Evolutionary conservation across 2,113 vertebrate species (phyloP).

Genomic region (Bos indicus): DNA sequence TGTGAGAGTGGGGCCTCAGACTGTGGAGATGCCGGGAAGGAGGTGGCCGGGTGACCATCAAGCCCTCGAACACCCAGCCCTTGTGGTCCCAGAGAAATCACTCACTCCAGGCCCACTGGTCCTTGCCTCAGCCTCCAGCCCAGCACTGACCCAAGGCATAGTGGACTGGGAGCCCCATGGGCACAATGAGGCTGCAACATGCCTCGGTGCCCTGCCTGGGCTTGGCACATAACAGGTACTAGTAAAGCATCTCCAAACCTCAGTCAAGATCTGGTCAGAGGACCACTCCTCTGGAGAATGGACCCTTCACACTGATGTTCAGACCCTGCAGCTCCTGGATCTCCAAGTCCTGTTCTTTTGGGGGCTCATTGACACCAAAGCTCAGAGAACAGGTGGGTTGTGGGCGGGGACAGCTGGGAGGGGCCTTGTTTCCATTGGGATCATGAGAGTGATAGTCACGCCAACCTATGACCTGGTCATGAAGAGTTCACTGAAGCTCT

Average conservation of each 20-base stretch:
- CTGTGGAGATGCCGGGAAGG: neutral
- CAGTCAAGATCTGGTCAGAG: neutral
- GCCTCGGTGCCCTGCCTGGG: neutral
- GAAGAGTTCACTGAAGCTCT: too few relatives aligned
- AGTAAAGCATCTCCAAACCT: neutral
- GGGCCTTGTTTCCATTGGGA: neutral
- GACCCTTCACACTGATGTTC: neutral
- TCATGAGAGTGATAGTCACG: too few relatives aligned
- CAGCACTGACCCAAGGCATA: neutral
- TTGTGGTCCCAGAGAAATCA: neutral
- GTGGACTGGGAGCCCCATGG: neutral
- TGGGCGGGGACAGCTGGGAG: neutral
- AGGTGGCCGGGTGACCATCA: neutral
- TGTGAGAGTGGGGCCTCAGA: neutral
- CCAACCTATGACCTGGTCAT: neutral
- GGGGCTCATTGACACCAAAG: neutral
- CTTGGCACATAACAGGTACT: neutral
- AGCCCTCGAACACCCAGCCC: fast-evolving
- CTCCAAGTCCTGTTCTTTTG: neutral
- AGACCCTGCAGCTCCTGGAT: neutral
- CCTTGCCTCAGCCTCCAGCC: neutral
- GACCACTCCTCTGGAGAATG: neutral
- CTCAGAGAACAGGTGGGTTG: fast-evolving
- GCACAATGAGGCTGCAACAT: neutral
- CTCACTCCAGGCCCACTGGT: too few relatives aligned